Evolutionary conservation across 2,888 invertebrate genomes (phyloP).

Genomic region (Octodonta nipae): DNA sequence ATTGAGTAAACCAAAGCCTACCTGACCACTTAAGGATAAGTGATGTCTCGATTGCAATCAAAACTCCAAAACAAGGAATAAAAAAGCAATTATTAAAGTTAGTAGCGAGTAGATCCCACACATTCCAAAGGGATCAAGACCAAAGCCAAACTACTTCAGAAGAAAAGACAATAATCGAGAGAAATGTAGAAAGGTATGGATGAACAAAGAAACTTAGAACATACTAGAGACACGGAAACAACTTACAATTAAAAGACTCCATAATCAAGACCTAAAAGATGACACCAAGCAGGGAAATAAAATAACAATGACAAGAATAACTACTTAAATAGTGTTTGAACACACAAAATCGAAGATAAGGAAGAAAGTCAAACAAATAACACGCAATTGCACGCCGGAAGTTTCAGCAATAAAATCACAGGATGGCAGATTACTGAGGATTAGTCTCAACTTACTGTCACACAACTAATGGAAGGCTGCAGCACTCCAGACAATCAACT

Average conservation of each 20-base stretch:
- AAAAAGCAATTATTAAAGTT: too few species aligned
- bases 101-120: too few species aligned
- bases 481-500: neutral
- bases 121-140: too few species aligned
- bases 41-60: neutral
- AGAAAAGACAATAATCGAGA: too few species aligned
- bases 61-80: too few species aligned
- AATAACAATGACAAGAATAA: neutral
- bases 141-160: too few species aligned
- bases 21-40: neutral
- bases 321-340: neutral
- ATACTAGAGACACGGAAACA: too few species aligned
- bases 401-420: neutral
- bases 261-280: too few species aligned
- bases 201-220: too few species aligned
- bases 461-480: neutral
- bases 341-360: neutral
- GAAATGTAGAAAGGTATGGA: too few species aligned
- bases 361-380: conserved; percentile 1
- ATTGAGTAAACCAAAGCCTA: conserved; percentile 1
- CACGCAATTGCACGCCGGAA: neutral
- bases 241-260: too few species aligned
- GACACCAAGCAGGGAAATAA: too few species aligned
- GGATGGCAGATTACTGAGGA: conserved; percentile 1
- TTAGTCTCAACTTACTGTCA: neutral